Conservation (phyloP, 2,797 vertebrate genomes). For the Chrosomus eos region DNA sequence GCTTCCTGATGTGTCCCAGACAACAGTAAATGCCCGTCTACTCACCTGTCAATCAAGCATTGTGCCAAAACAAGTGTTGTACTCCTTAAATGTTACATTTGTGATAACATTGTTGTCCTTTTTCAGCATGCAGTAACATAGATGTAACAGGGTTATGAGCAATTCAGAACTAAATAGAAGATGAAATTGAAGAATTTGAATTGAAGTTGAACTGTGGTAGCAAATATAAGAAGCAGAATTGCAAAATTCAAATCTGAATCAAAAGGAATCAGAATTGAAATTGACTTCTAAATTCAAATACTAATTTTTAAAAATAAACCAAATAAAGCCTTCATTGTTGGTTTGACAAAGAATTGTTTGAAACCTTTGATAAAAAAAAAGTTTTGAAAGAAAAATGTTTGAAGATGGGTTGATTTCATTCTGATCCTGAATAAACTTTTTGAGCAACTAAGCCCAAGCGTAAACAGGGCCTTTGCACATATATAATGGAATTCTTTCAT, state of each 20-base stretch:
- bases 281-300: not conserved
- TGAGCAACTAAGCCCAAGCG: not conserved
- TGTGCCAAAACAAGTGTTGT: not conserved
- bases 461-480: not conserved
- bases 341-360: not conserved
- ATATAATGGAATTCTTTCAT: not conserved
- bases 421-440: not conserved
- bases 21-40: not conserved
- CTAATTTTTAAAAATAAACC: not conserved
- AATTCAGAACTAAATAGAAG: not conserved
- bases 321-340: not conserved
- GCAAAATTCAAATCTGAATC: not conserved
- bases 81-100: not conserved
- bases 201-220: not conserved
- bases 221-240: not conserved
- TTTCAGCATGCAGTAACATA: not conserved
- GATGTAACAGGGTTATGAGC: not conserved
- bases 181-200: not conserved
- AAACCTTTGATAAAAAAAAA: not conserved
- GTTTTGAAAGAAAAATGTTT: too few species aligned
- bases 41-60: not conserved
- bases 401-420: not conserved
- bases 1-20: not conserved
- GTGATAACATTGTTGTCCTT: not conserved
- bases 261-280: not conserved